Percentiles rank a stretch among this genome's conserved stretches.
These are phyloP conservation scores for Perodicticus potto DNA, from an alignment of 2,797 vertebrate species.

Conservation along the genomic window DNA sequence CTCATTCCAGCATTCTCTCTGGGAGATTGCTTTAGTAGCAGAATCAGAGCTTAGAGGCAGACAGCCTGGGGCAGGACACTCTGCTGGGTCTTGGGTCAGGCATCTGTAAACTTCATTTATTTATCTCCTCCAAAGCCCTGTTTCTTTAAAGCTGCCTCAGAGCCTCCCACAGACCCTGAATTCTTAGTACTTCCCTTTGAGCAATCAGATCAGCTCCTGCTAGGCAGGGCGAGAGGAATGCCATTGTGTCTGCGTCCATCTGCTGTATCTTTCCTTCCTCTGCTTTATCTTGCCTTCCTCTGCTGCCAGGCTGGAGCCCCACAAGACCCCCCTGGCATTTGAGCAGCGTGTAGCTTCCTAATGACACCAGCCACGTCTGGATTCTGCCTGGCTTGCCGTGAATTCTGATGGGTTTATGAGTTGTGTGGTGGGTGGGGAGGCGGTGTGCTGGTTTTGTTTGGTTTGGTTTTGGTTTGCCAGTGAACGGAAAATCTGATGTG, in stretches of 20 bases:
- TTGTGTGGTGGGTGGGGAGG: background rate
- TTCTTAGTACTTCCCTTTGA: constrained; percentile 68
- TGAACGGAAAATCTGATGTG: constrained; percentile 85
- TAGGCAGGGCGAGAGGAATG: background rate
- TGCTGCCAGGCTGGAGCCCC: background rate
- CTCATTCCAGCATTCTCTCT: background rate
- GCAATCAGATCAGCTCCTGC: background rate
- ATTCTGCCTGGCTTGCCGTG: constrained; percentile 24
- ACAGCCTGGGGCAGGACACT: background rate
- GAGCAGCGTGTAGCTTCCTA: constrained; percentile 36
- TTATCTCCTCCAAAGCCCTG: background rate
- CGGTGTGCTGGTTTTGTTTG: background rate
- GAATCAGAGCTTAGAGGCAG: background rate
- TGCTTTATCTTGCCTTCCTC: background rate
- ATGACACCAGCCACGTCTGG: constrained; percentile 57
- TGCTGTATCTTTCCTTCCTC: background rate
- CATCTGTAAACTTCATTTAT: background rate
- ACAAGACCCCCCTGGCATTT: constrained; percentile 70
- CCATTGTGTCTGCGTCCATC: constrained; percentile 58
- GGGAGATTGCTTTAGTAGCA: constrained; percentile 6
- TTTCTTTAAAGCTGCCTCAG: background rate
- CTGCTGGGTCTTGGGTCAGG: background rate
- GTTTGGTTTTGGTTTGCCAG: constrained; percentile 72
- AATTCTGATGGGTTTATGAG: constrained; percentile 61
- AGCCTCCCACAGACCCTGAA: background rate